Conservation (phyloP, 1,140 invertebrate genomes). For the Mycetomoellerius zeteki region DNA sequence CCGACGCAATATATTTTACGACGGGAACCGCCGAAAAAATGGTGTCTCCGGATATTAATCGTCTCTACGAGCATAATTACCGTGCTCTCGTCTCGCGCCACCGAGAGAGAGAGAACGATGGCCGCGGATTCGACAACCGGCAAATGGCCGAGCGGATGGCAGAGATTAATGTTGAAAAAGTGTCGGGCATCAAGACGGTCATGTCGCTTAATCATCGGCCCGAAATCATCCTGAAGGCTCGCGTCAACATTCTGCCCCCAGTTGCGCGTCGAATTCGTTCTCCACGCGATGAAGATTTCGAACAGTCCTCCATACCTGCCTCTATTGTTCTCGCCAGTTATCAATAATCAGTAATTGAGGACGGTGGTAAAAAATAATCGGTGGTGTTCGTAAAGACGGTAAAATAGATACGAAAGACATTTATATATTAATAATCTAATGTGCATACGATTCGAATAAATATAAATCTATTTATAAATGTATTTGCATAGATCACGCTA, state of each 20-base stretch:
- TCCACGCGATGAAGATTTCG: conserved; percentile 51
- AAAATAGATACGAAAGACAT: background rate
- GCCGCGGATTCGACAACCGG: conserved; percentile 75
- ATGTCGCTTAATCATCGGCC: conserved; percentile 72
- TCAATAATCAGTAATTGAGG: conserved; percentile 16
- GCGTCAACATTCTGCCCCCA: conserved; percentile 61
- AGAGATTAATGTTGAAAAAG: conserved; percentile 77
- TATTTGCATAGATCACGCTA: background rate
- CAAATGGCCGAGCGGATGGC: conserved; percentile 71
- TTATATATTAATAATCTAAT: background rate
- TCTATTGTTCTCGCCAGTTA: conserved; percentile 39
- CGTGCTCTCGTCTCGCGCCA: conserved; percentile 65
- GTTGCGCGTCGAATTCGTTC: conserved; percentile 57
- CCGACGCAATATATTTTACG: conserved; percentile 55
- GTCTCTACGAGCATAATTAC: conserved; percentile 68
- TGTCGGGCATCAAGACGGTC: conserved; percentile 65
- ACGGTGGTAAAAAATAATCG: background rate
- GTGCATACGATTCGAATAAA: background rate
- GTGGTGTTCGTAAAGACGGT: background rate
- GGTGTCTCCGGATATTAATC: conserved; percentile 71
- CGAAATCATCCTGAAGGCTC: conserved; percentile 65
- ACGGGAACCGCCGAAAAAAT: conserved; percentile 64
- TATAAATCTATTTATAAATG: conserved; percentile 1
- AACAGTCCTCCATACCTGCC: background rate
- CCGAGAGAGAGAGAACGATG: conserved; percentile 61